Evolutionary conservation across 1,140 invertebrate genomes (phyloP).

Genomic region (Camponotus floridanus): DNA sequence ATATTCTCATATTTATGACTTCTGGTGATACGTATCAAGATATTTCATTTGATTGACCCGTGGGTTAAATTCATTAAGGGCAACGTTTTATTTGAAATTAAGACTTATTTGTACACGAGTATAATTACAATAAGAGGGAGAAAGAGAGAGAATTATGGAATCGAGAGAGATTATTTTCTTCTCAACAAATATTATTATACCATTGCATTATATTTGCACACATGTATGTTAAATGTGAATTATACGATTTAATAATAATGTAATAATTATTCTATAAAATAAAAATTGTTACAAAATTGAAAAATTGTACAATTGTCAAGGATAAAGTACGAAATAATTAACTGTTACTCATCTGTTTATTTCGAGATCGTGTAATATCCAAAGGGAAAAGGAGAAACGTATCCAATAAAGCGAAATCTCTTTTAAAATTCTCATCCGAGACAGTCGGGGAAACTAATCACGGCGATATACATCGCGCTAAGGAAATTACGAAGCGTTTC

Average conservation of each 20-base stretch:
- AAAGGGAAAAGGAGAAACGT: background rate
- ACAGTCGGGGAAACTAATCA: conserved; percentile 60
- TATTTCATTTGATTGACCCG: conserved; percentile 44
- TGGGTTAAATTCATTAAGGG: conserved; percentile 45
- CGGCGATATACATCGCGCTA: conserved; percentile 56
- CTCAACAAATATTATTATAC: background rate
- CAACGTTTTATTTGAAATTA: background rate
- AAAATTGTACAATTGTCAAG: background rate
- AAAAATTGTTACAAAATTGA: background rate
- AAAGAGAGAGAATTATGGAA: background rate
- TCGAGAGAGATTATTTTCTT: conserved; percentile 28
- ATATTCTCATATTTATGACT: conserved; percentile 53
- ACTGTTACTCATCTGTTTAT: background rate
- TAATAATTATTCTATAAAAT: background rate
- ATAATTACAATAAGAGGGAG: conserved; percentile 11
- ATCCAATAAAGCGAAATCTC: conserved; percentile 8
- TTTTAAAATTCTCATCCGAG: conserved; percentile 34
- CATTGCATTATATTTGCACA: background rate
- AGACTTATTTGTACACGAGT: conserved; percentile 14
- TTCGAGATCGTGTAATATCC: too few relatives aligned
- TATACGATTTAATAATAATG: background rate
- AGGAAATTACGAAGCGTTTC: conserved; percentile 51
- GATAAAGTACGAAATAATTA: background rate
- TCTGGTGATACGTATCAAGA: conserved; percentile 13
- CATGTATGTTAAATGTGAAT: background rate